Percentiles rank a stretch among this genome's conserved stretches.
Evolutionary conservation across 2,888 invertebrate species (phyloP).

Genomic region (Merodon equestris): DNA sequence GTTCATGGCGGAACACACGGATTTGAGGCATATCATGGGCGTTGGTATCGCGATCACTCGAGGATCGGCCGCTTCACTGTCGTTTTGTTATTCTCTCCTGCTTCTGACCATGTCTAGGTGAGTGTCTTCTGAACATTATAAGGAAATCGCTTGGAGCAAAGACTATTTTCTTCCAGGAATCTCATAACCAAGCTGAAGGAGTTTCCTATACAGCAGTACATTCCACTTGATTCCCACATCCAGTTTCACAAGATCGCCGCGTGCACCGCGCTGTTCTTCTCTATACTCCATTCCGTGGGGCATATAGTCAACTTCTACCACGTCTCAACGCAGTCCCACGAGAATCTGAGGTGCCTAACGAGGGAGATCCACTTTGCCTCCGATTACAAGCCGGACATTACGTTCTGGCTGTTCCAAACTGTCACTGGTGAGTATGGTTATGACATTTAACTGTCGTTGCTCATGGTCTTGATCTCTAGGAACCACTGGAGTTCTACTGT

Average conservation of each 20-base stretch:
- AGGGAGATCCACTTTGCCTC: slow-evolving; percentile 96
- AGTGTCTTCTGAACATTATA: slow-evolving; percentile 71
- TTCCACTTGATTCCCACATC: slow-evolving; percentile 95
- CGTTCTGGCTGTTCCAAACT: slow-evolving; percentile 97
- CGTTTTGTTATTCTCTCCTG: slow-evolving; percentile 95
- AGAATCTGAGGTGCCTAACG: slow-evolving; percentile 94
- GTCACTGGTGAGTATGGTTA: slow-evolving; percentile 85
- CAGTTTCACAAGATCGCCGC: slow-evolving; percentile 98
- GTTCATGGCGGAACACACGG: slow-evolving; percentile 97
- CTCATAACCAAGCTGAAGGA: slow-evolving; percentile 95
- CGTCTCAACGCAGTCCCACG: slow-evolving; percentile 96
- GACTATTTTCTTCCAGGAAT: slow-evolving; percentile 85
- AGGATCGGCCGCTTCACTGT: slow-evolving; percentile 95
- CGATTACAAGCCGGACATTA: slow-evolving; percentile 95
- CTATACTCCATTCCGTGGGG: slow-evolving; percentile 93
- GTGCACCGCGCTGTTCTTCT: slow-evolving; percentile 95
- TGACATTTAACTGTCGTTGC: not conserved
- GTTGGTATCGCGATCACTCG: slow-evolving; percentile 97
- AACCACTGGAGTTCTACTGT: slow-evolving; percentile 91
- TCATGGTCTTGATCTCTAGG: slow-evolving; percentile 80
- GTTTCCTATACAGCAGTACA: slow-evolving; percentile 95
- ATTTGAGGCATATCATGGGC: slow-evolving; percentile 97
- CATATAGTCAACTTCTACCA: slow-evolving; percentile 99
- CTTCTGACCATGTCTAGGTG: slow-evolving; percentile 92
- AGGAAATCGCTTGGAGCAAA: not conserved